phyloP scores from a whole-genome alignment of 2,797 vertebrate genomes.

The Acipenser transmontanus region DNA sequence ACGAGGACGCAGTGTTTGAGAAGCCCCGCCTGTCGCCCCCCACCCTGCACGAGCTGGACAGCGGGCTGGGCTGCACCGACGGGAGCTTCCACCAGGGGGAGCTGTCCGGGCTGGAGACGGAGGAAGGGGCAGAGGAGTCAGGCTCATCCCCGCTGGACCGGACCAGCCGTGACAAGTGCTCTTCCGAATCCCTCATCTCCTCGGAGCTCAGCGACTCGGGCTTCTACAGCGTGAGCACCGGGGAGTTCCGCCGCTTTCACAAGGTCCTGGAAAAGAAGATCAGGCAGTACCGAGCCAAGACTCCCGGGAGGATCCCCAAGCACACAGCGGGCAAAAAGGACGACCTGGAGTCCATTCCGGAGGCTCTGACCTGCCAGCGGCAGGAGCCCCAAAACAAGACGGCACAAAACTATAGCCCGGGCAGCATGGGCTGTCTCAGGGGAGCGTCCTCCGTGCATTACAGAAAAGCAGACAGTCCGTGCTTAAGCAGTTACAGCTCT shows the following conservation, averaged over 20 bases:
- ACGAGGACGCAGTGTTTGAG: conserved; percentile 55
- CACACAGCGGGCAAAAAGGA: conserved; percentile 2
- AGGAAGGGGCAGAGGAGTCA: conserved; percentile 57
- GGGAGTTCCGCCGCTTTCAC: conserved; percentile 66
- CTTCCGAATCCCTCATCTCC: conserved; percentile 58
- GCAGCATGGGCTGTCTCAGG: conserved; percentile 42
- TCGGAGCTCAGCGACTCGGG: conserved; percentile 62
- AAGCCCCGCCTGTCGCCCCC: conserved; percentile 51
- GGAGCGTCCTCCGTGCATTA: conserved; percentile 63
- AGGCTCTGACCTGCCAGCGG: conserved; percentile 53
- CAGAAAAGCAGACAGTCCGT: conserved; percentile 55
- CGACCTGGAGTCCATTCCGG: conserved; percentile 67
- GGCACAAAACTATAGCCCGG: conserved; percentile 27
- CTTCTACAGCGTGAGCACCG: conserved; percentile 61
- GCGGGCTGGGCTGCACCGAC: conserved; percentile 62
- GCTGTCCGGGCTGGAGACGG: conserved; percentile 59
- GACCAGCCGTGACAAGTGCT: conserved; percentile 49
- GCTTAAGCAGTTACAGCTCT: conserved; percentile 61
- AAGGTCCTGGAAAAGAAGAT: conserved; percentile 64
- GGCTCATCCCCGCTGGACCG: conserved; percentile 41
- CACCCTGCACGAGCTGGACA: conserved; percentile 63
- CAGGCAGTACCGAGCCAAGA: conserved; percentile 54
- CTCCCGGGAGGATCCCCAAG: conserved; percentile 36
- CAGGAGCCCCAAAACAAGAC: conserved; percentile 35
- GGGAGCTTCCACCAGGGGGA: conserved; percentile 63